phyloP scores from a whole-genome alignment of 2,888 invertebrate genomes.

The Drepana falcataria region DNA sequence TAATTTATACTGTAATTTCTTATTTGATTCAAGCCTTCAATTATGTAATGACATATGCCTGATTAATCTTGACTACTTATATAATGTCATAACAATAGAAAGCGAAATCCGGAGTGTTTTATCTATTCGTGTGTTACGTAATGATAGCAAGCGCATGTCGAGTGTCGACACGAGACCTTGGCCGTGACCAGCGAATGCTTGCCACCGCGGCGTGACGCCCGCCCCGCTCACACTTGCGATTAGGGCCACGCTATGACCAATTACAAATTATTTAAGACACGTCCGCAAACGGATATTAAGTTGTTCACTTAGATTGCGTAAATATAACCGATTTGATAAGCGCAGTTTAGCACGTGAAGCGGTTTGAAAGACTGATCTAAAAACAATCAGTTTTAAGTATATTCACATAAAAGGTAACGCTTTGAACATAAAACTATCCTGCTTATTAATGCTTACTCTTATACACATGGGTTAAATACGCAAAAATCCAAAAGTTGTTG shows the following conservation, averaged over 20 bases:
- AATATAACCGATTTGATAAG: not conserved
- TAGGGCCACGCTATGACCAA: slow-evolving; percentile 37
- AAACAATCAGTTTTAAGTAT: too few relatives aligned
- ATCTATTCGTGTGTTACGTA: slow-evolving; percentile 55
- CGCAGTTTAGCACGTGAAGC: too few relatives aligned
- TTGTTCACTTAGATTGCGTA: not conserved
- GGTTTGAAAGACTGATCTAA: too few relatives aligned
- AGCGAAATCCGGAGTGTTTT: slow-evolving; percentile 41
- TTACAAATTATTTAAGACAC: slow-evolving; percentile 3
- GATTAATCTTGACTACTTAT: not conserved
- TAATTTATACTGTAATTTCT: too few relatives aligned
- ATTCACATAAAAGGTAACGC: too few relatives aligned
- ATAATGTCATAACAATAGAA: slow-evolving; percentile 18
- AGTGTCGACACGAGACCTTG: slow-evolving; percentile 63
- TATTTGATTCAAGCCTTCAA: too few relatives aligned
- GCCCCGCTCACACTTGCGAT: slow-evolving; percentile 35
- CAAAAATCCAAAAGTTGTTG: too few relatives aligned
- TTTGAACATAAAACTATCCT: too few relatives aligned
- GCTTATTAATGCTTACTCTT: too few relatives aligned
- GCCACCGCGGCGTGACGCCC: slow-evolving; percentile 48
- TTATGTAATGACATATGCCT: too few relatives aligned
- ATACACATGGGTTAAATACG: too few relatives aligned
- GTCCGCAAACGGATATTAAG: not conserved
- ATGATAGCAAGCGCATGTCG: slow-evolving; percentile 49
- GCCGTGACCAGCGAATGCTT: slow-evolving; percentile 69